Conservation (phyloP, 2,113 vertebrate genomes). For the Cyprinodon tularosa region DNA sequence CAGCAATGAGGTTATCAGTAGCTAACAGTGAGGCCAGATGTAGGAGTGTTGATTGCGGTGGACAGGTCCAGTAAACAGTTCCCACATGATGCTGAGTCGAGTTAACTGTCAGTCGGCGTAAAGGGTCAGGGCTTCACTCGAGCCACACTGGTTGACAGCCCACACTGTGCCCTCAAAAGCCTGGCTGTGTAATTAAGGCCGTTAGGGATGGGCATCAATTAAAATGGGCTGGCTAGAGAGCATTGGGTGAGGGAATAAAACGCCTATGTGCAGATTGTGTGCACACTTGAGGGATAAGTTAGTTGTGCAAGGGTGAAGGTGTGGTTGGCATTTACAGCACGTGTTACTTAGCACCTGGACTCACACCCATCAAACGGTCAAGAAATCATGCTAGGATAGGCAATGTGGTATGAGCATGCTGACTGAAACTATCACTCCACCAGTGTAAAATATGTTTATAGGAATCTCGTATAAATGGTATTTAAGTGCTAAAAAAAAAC, state of each 20-base stretch:
- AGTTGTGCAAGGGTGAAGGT: conserved; percentile 74
- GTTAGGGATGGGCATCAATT: conserved; percentile 64
- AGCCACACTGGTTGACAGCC: conserved; percentile 71
- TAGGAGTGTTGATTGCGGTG: conserved; percentile 66
- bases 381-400: not conserved
- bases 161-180: conserved; percentile 47
- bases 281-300: conserved; percentile 53
- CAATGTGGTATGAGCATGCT: not conserved
- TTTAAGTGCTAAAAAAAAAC: not conserved
- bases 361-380: conserved; percentile 69
- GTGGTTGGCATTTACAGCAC: conserved; percentile 55
- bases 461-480: not conserved
- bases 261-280: conserved; percentile 45
- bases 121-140: conserved; percentile 58
- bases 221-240: conserved; percentile 30
- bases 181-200: conserved; percentile 59
- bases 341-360: conserved; percentile 38
- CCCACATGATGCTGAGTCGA: conserved; percentile 69
- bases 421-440: not conserved
- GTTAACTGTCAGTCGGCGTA: conserved; percentile 63
- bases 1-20: conserved; percentile 43
- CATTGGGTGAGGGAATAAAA: conserved; percentile 13
- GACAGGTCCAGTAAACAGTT: conserved; percentile 73
- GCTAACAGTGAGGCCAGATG: conserved; percentile 38
- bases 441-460: not conserved